A percentile compares a stretch with the other conserved stretches of the same genome.
Conservation (phyloP, 2,113 vertebrate genomes). For the Donacobius atricapilla region DNA sequence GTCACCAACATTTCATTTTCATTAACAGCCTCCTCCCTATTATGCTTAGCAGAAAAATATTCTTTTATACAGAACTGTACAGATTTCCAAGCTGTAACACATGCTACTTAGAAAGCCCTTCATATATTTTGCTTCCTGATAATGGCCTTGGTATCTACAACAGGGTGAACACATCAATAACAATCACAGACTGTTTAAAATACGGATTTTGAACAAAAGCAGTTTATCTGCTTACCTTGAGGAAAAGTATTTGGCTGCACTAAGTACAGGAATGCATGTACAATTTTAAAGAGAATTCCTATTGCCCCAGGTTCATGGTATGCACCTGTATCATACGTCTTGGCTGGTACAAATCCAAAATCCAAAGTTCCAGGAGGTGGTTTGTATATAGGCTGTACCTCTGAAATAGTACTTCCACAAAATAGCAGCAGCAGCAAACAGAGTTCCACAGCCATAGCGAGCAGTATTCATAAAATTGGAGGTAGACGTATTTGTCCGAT, state of each 20-base stretch:
- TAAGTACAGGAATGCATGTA: constrained; percentile 80
- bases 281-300: constrained; percentile 85
- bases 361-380: constrained; percentile 71
- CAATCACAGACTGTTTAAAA: no score
- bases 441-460: constrained; percentile 73
- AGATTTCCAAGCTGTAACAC: background rate
- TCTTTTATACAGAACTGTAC: background rate
- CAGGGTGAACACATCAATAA: background rate
- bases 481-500: background rate
- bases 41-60: background rate
- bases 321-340: constrained; percentile 84
- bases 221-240: constrained; percentile 78
- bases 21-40: background rate
- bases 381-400: constrained; percentile 63
- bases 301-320: constrained; percentile 83
- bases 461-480: constrained; percentile 56
- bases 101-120: background rate
- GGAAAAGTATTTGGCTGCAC: constrained; percentile 91
- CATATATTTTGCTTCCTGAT: background rate
- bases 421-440: constrained; percentile 73
- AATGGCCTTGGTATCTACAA: background rate
- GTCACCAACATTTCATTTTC: background rate
- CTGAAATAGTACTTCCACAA: constrained; percentile 65
- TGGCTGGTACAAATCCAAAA: constrained; percentile 84
- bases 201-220: background rate